Base-by-base conservation (phyloP, 2,888 invertebrate species). In the Torymus aiolomorphi region DNA sequence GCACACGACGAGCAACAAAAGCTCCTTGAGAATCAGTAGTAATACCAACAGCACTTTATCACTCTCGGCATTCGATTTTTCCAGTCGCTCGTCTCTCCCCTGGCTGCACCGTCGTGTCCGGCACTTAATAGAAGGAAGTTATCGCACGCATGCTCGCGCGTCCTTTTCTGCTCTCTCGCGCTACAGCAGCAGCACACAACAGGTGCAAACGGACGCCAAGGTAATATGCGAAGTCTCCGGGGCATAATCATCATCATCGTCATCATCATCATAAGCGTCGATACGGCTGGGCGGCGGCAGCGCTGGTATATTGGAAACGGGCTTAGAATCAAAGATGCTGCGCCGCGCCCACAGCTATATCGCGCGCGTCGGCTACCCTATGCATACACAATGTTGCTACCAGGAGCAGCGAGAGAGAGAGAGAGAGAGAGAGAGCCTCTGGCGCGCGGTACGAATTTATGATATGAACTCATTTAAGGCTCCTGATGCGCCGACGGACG, bases 351-450 rank as follows among this genome's bases (percentile, higher is more conserved):
- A 83, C 74, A 84, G 87, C 85, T 82, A 87, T 84, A 76, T 76
- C 80, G 69, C 70, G 74, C 59, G 81, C 80, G 82, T 83, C 80
- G 84, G 88, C 88, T 88, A 88, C 88, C 86, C 89, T 89, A 89
- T 90, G 89, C 89, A 89, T 90, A 90, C 89, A 88, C 86, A 90
- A 88, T 89, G 85, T 86, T 85, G 87, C 89, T 88, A 88, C 89
- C 88, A 88, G 83, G 83, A 83, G 82, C 42, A 42, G 42, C 42
- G 42, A 42, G 8, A 42, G 42, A 8, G 5, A 31, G 31, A 31
- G 4, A 31, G 31, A 31, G 31, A 31, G 42, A 42, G 42, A 42
- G 42, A 42, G 42, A 42, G 42, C 42, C 62, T 14, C 54, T 83
- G 83, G 83, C 80, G 85, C 78, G 84, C 84, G 84, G 80, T 82